Evolutionary conservation across 2,113 vertebrate genomes (phyloP).

Genomic region (Myiopsitta monachus): DNA sequence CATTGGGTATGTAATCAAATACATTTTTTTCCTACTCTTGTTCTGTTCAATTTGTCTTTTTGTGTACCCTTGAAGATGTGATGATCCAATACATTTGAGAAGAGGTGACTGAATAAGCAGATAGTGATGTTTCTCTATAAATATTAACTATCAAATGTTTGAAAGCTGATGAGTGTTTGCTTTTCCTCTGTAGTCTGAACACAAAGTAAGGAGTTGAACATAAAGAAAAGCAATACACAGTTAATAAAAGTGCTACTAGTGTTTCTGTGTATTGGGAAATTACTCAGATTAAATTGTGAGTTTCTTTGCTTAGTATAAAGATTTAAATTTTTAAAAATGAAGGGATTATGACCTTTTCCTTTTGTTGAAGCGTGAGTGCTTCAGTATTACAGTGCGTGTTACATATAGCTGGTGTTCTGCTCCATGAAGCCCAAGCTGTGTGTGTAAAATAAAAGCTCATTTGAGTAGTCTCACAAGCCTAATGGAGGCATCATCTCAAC

Average conservation of each 20-base stretch:
- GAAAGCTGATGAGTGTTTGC: background rate
- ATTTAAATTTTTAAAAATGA: background rate
- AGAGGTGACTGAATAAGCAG: slow-evolving; percentile 2
- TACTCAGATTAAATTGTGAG: background rate
- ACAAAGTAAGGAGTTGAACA: background rate
- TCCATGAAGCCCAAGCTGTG: slow-evolving; percentile 53
- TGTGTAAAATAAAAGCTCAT: slow-evolving; percentile 78
- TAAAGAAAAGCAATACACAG: background rate
- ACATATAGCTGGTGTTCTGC: background rate
- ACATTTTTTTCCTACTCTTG: slow-evolving; percentile 40
- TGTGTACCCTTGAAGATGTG: slow-evolving; percentile 40
- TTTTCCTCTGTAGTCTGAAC: slow-evolving; percentile 13
- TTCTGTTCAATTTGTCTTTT: slow-evolving; percentile 13
- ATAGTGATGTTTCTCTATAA: background rate
- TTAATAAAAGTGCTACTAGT: background rate
- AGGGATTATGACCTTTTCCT: background rate
- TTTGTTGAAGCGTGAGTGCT: background rate
- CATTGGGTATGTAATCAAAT: slow-evolving; percentile 65
- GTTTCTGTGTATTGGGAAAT: background rate
- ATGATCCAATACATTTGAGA: slow-evolving; percentile 28
- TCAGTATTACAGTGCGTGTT: slow-evolving; percentile 1
- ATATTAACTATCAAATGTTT: slow-evolving; percentile 17
- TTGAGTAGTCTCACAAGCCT: slow-evolving; percentile 83
- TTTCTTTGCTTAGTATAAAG: background rate
- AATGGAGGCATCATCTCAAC: slow-evolving; percentile 93